Base-by-base conservation (phyloP, 1,140 invertebrate genomes). In the Solenopsis invicta region DNA sequence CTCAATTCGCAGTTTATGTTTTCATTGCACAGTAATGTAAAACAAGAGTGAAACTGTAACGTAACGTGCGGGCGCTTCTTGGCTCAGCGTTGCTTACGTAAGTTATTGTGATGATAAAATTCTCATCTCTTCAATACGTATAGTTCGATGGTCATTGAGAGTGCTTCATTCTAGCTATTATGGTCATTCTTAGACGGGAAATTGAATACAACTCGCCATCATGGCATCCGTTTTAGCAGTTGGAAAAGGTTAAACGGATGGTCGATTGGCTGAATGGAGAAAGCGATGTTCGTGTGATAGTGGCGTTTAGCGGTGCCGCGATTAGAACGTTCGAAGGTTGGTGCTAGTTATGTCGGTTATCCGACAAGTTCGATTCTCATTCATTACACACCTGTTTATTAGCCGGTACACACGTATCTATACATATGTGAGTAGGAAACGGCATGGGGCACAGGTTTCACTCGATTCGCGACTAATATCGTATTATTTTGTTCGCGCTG, bases 271-370 rank as follows among this genome's bases (percentile, higher is more conserved):
- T 56, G 61, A 64, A 76, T 77, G 88, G 88, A 89, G 88, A 89
- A 89, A 89, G 88, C 87, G 76, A 75, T 74, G 67, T 8, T 81
- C 67, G 82, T 78, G 41, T 64, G 59, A 86, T 81, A 77, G n/a
- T 12, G 18, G 24, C 56, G n/a, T 67, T 89, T 87, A 82, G 29
- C n/a, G 69, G 50, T 71, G 21, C 50, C 34, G 48, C 21, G 50
- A 81, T 81, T 75, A 87, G 62, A 81, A 56, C n/a, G 80, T 78
- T 48, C 81, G 56, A 76, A 74, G 67, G 69, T 74, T 59, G 24
- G 24, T 37, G 50, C 10, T 21, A 34, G 62, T 69, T 80, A 45
- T 34, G 45, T n/a, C 54, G 48, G 5, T 52, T 24, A 34, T 61
- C 34, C 69, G 48, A 21, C 66, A 82, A 74, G 24, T 21, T 52